Evolutionary conservation across 2,888 invertebrate species (phyloP), one percentile per base, ranked within the genome.

Genomic region (Hololepta plana): DNA sequence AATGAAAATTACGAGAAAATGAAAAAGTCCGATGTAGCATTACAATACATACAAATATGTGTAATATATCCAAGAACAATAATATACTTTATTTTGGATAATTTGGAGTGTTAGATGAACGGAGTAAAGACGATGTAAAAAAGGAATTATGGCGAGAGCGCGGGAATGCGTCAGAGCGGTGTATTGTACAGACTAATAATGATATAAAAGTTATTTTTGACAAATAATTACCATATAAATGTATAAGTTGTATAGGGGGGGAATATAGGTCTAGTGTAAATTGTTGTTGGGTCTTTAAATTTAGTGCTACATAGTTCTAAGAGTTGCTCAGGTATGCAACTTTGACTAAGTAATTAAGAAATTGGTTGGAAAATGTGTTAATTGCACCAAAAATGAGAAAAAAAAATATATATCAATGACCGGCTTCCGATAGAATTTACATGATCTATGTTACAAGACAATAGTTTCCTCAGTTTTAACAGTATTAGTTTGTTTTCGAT

Each of bases 151-250:
- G n/a, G n/a, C n/a, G n/a, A n/a, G n/a, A n/a, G n/a, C n/a, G n/a
- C 29, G 37, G 40, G 41, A 38, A 42, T 41, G 34, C 36, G 36
- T 37, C 35, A 32, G 31, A 35, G 30, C 28, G 26, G 40, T 41
- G 43, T 43, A 41, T 49, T 51, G 51, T 52, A 52, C 49, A 52
- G 51, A 46, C 52, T 51, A 50, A 47, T 41, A 42, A 48, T 49
- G 41, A n/a, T n/a, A n/a, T n/a, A n/a, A n/a, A 51, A 45, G 47
- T 51, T 51, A 51, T 53, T 53, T 52, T 53, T 51, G 50, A 51
- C 51, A 51, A 49, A 51, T 50, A 47, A 51, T 50, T 51, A 52
- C 51, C 50, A 51, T 45, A 45, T 43, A 44, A 36, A 44, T 46
- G 42, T 50, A 47, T 53, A 52, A 51, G 48, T 43, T 49, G 48